Base-by-base conservation (phyloP, 2,797 vertebrate species). In the Helarctos malayanus region DNA sequence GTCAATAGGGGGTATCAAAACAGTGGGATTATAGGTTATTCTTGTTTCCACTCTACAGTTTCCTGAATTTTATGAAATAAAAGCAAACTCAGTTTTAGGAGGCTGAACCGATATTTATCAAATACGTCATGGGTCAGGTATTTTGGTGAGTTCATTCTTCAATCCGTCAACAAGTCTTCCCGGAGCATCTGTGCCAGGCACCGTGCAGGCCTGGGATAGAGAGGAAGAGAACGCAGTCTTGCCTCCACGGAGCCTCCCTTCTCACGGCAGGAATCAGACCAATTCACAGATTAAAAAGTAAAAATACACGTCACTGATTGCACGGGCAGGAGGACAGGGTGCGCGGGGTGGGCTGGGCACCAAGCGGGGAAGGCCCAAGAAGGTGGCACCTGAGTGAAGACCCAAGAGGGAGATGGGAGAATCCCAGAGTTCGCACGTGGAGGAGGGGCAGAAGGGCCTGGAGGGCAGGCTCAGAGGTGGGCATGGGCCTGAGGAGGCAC, bases 31-130 rank as follows among this genome's bases (percentile, higher is more conserved):
- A 61, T 21, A 61, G 49, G 68, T 92, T 85, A 35, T 85, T 96
- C 87, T 68, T 47, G 41, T 94, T 95, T 94, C 89, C 79, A 75
- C 61, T 88, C 75, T 52, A 73, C 61, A 91, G 54, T 73, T 81
- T 88, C 49, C 82, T 84, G 85, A 41, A 88, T 97, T 95, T 86
- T 95, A 95, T 79, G 56, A 93, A 95, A 97, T 85, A 91, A 85
- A 94, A 94, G 78, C 91, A 94, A 78, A 95, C 56, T 32, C 57
- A 86, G 61, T 91, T 91, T 81, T 56, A 89, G 68, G 84, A 86
- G 91, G 89, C 84, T 87, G 57, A 63, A 63, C 29, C 14, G 15
- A 69, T 89, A 89, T 86, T 95, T 86, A 94, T 96, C 89, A 89
- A 91, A 79, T 59, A 52, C 86, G 5, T 88, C 52, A 76, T 45